Percentiles rank a stretch among this genome's conserved stretches.
These are phyloP conservation scores for Heterocephalus glaber DNA, from an alignment of 2,113 vertebrate genomes.

Conservation along the genomic window DNA sequence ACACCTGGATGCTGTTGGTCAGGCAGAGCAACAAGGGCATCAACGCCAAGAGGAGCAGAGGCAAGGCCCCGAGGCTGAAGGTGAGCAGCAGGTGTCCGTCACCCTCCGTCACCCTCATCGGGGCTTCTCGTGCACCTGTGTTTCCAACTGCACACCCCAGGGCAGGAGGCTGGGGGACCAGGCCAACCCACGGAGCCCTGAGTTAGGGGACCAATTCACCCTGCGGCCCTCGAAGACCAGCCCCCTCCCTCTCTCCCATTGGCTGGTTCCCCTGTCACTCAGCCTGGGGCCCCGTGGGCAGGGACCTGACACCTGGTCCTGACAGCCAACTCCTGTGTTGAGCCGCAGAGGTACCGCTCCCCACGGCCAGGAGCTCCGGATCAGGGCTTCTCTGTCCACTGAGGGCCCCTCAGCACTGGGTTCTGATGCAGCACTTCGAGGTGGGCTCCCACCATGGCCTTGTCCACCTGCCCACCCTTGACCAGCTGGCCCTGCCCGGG, in stretches of 20 bases:
- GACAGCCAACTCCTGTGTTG: background rate
- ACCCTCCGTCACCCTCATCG: fast-evolving
- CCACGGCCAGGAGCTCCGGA: background rate
- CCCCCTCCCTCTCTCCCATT: too few relatives aligned
- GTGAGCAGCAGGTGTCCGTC: constrained; percentile 20
- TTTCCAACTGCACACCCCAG: background rate
- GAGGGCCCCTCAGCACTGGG: background rate
- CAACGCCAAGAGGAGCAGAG: constrained; percentile 66
- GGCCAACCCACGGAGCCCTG: fast-evolving
- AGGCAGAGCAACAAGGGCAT: constrained; percentile 73
- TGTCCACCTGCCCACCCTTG: background rate
- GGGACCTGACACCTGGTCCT: background rate
- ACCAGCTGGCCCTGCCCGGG: background rate
- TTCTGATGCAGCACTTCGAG: fast-evolving
- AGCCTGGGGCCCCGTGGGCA: too few relatives aligned
- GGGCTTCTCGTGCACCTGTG: background rate
- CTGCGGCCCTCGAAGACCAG: background rate
- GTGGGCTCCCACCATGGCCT: fast-evolving
- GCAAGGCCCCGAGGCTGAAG: constrained; percentile 55
- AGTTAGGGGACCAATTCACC: background rate
- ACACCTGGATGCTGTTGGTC: constrained; percentile 82
- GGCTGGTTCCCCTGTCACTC: background rate
- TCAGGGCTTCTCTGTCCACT: background rate
- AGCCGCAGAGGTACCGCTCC: background rate
- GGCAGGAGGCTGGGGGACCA: background rate